phyloP scores from a whole-genome alignment of 2,888 invertebrate species.

The Dryocosmus kuriphilus region DNA sequence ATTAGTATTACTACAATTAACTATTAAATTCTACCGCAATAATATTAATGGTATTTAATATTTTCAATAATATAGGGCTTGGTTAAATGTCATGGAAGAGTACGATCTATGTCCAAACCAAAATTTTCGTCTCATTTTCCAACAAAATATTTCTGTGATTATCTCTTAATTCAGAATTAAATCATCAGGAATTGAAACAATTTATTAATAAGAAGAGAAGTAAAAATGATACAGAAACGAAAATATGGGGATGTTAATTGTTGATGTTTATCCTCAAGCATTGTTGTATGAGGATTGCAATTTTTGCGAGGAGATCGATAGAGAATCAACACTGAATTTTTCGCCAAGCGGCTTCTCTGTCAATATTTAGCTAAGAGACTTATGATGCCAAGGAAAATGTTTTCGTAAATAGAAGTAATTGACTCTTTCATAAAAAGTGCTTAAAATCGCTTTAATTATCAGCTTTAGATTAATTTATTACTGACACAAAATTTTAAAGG shows the following conservation, averaged over 20 bases:
- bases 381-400: conserved; percentile 8
- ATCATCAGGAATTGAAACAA: background rate
- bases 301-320: conserved; percentile 39
- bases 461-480: too few species aligned
- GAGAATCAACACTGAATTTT: conserved; percentile 35
- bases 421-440: background rate
- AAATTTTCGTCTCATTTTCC: too few species aligned
- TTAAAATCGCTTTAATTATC: background rate
- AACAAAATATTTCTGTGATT: background rate
- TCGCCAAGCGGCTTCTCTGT: conserved; percentile 31
- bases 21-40: too few species aligned
- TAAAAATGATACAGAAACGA: background rate
- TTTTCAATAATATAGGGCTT: too few species aligned
- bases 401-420: conserved; percentile 4
- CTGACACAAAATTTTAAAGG: too few species aligned
- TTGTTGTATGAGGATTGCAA: conserved; percentile 4
- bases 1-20: too few species aligned
- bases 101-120: too few species aligned
- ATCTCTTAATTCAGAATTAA: background rate
- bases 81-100: too few species aligned
- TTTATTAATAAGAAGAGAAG: background rate
- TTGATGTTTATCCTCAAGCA: conserved; percentile 3
- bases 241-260: conserved; percentile 11
- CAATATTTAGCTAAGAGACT: conserved; percentile 48
- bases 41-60: too few species aligned